Percentiles rank a stretch among this genome's conserved stretches.
phyloP scores from a whole-genome alignment of 2,797 vertebrate genomes.

The Leptatherina wallacei region DNA sequence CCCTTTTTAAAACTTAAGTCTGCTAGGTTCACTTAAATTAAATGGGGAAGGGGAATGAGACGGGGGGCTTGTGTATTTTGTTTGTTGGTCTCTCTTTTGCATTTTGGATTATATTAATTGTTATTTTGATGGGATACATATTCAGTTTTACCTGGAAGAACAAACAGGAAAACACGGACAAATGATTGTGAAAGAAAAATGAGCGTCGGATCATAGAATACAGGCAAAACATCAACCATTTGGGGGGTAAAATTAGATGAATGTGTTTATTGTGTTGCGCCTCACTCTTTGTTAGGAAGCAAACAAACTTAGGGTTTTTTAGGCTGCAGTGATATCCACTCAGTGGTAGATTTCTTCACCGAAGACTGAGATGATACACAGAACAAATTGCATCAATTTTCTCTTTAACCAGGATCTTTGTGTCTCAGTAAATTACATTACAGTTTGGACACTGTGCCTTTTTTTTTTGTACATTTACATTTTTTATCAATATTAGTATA shows the following conservation, averaged over 20 bases:
- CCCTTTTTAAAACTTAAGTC: conserved; percentile 85
- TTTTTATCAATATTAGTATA: conserved; percentile 87
- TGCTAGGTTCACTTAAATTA: conserved; percentile 88
- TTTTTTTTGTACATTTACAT: conserved; percentile 96
- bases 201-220: conserved; percentile 85
- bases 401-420: conserved; percentile 89
- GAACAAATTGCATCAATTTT: conserved; percentile 68
- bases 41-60: conserved; percentile 66
- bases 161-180: conserved; percentile 88
- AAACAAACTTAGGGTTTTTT: conserved; percentile 90
- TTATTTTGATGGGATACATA: conserved; percentile 77
- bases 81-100: conserved; percentile 77
- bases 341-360: conserved; percentile 91
- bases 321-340: conserved; percentile 38
- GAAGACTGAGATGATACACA: conserved; percentile 92
- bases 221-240: conserved; percentile 82
- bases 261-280: conserved; percentile 84
- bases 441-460: conserved; percentile 97
- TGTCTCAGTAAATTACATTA: conserved; percentile 90
- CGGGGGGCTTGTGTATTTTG: conserved; percentile 44
- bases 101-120: conserved; percentile 79
- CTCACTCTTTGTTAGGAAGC: conserved; percentile 89
- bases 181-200: conserved; percentile 86
- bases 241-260: conserved; percentile 74
- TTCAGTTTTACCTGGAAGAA: conserved; percentile 84